Evolutionary conservation across 2,888 invertebrate species (phyloP).

Genomic region (Pollenia angustigena): DNA sequence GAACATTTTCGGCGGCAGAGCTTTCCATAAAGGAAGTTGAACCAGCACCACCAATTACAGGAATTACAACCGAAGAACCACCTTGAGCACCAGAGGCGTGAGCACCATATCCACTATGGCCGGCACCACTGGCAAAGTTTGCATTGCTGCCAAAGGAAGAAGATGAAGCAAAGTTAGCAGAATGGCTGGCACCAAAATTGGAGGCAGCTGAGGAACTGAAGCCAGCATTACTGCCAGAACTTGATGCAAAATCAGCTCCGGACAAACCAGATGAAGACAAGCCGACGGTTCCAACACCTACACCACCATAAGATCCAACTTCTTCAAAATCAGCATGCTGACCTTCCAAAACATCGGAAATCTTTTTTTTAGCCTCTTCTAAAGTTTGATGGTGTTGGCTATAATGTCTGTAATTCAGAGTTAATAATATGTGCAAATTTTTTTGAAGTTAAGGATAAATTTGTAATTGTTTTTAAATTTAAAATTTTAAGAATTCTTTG

Average conservation of each 20-base stretch:
- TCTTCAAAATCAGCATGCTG: conserved; percentile 77
- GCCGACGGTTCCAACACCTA: conserved; percentile 78
- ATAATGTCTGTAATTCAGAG: conserved; percentile 79
- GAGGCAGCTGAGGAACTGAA: conserved; percentile 44
- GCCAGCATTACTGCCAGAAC: conserved; percentile 42
- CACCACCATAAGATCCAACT: conserved; percentile 77
- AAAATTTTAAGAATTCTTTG: neutral
- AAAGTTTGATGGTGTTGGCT: conserved; percentile 81
- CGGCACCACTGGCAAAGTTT: conserved; percentile 76
- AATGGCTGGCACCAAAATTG: conserved; percentile 74
- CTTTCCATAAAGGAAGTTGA: conserved; percentile 73
- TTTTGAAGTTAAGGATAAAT: neutral
- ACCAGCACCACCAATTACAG: conserved; percentile 76
- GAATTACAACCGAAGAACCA: conserved; percentile 76
- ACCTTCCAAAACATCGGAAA: conserved; percentile 72
- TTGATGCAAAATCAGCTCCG: conserved; percentile 50
- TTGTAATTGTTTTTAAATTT: conserved; percentile 19
- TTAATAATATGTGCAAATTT: neutral
- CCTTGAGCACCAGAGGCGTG: conserved; percentile 72
- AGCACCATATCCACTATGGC: conserved; percentile 74
- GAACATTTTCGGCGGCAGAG: conserved; percentile 72
- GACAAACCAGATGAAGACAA: conserved; percentile 65
- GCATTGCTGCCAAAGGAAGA: conserved; percentile 66
- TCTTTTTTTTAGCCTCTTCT: conserved; percentile 80
- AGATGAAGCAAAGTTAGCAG: conserved; percentile 76